Conservation (phyloP, 64 coral and sea anemone species). For the Platygyra sinensis region DNA sequence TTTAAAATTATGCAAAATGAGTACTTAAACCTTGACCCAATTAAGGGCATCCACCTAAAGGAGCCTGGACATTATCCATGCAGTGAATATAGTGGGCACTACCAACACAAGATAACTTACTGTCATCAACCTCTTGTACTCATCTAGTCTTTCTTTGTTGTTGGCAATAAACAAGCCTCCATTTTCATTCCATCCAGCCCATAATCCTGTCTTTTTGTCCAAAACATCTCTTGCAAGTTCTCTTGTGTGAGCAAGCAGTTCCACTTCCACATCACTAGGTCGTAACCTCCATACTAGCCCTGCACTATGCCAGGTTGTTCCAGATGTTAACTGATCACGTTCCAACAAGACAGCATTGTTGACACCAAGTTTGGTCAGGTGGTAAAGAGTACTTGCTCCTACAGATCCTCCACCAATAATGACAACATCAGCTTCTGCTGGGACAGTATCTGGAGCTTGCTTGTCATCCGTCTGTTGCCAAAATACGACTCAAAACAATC, state of each 20-base stretch:
- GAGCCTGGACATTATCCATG: no score
- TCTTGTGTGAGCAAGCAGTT: conserved; percentile 74
- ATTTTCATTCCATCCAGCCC: conserved; percentile 98
- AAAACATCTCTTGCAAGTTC: conserved; percentile 81
- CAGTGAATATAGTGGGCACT: no score
- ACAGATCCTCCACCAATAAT: conserved; percentile 94
- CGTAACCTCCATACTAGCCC: conserved; percentile 89
- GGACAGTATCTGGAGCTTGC: conserved; percentile 59
- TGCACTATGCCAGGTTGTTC: conserved; percentile 99
- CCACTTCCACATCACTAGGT: conserved; percentile 92
- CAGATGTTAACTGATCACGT: conserved; percentile 74
- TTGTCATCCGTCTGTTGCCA: conserved; percentile 64
- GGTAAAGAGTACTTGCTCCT: conserved; percentile 86
- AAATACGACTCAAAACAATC: not conserved
- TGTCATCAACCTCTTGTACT: conserved; percentile 99
- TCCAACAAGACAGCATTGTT: conserved; percentile 82
- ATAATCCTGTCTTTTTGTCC: conserved; percentile 90
- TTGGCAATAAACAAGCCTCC: conserved; percentile 98
- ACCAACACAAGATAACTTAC: conserved; percentile 47
- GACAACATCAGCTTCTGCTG: conserved; percentile 89
- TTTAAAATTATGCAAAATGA: no score
- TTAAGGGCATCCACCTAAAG: no score
- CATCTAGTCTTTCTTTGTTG: conserved; percentile 95
- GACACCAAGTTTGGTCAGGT: conserved; percentile 88
- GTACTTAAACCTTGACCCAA: no score